Percentiles rank a stretch among this genome's conserved stretches.
Conservation (phyloP, 2,888 invertebrate species). For the Baccha elongata region DNA sequence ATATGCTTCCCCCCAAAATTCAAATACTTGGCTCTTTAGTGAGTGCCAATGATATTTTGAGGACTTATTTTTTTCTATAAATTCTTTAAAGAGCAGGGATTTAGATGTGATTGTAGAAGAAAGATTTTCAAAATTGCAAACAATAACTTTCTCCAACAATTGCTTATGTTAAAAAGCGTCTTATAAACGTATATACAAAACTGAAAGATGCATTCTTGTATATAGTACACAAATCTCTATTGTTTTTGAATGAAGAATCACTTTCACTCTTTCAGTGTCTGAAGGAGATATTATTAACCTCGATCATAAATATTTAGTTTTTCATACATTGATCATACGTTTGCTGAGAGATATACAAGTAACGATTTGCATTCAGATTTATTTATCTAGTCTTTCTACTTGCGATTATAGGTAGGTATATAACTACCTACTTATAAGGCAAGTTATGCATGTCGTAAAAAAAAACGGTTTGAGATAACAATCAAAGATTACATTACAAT, state of each 20-base stretch:
- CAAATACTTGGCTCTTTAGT: conserved; percentile 31
- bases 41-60: conserved; percentile 51
- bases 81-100: conserved; percentile 36
- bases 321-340: too few species aligned
- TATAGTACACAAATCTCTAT: too few species aligned
- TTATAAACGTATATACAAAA: too few species aligned
- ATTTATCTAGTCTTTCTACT: too few species aligned
- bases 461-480: too few species aligned
- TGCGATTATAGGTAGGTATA: too few species aligned
- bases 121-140: conserved; percentile 33
- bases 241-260: neutral
- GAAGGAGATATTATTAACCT: neutral
- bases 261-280: neutral
- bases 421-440: too few species aligned
- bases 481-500: too few species aligned
- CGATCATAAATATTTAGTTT: too few species aligned
- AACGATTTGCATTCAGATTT: too few species aligned
- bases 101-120: conserved; percentile 44
- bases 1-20: neutral
- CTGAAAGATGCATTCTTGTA: neutral
- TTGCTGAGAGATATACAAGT: too few species aligned
- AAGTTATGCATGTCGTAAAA: too few species aligned
- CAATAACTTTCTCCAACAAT: conserved; percentile 6
- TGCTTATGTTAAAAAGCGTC: conserved; percentile 5
- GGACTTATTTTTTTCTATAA: conserved; percentile 37